Evolutionary conservation across 2,888 invertebrate species (phyloP).

Genomic region (Eueremaeus valkanovi): DNA sequence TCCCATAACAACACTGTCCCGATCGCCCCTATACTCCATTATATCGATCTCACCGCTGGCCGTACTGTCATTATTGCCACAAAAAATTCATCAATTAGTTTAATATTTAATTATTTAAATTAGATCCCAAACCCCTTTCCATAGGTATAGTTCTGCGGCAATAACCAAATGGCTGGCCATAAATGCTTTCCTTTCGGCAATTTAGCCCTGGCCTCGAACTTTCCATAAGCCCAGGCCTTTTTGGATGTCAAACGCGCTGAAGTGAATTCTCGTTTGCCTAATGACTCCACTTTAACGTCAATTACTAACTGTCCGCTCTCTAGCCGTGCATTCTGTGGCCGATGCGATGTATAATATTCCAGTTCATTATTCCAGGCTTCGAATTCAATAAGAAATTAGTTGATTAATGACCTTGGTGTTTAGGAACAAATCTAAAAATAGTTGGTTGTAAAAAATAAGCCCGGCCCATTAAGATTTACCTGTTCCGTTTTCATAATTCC

Average conservation of each 20-base stretch:
- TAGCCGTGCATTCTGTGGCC: conserved; percentile 12
- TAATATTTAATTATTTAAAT: conserved; percentile 46
- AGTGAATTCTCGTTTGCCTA: not conserved
- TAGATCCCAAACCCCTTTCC: conserved; percentile 67
- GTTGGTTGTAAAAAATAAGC: too few relatives aligned
- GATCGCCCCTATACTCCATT: too few relatives aligned
- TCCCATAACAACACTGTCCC: conserved; percentile 50
- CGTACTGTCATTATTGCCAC: conserved; percentile 54
- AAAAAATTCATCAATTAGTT: not conserved
- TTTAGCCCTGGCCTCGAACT: too few relatives aligned
- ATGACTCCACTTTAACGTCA: conserved; percentile 12
- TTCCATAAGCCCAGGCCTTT: conserved; percentile 57
- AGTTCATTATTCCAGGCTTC: too few relatives aligned
- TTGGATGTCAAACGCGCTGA: conserved; percentile 27
- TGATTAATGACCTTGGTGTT: too few relatives aligned
- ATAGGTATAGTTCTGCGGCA: conserved; percentile 63
- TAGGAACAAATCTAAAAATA: too few relatives aligned
- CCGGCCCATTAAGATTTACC: too few relatives aligned
- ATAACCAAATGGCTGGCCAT: too few relatives aligned
- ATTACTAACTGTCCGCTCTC: conserved; percentile 24
- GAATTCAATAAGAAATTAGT: too few relatives aligned
- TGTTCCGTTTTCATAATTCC: too few relatives aligned
- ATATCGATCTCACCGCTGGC: conserved; percentile 62
- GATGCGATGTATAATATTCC: conserved; percentile 33
- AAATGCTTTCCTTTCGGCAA: too few relatives aligned